phyloP scores from a whole-genome alignment of 2,113 vertebrate species.

The Deroptyus accipitrinus region DNA sequence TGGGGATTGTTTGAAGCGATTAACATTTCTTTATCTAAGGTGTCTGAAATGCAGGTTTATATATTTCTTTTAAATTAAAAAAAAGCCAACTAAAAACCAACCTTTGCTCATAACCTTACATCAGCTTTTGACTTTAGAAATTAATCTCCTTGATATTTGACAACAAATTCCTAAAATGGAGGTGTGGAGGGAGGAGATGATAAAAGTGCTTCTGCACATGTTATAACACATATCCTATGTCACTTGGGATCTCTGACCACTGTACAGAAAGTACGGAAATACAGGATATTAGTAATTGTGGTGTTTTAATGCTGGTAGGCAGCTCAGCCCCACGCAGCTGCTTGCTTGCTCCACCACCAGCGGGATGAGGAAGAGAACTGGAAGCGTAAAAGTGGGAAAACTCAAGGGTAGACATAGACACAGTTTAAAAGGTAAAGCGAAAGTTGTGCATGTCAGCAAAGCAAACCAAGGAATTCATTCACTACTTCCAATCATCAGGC shows the following conservation, averaged over 20 bases:
- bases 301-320: not conserved
- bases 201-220: conserved; percentile 57
- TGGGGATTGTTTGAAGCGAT: conserved; percentile 23
- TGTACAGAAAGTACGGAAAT: not conserved
- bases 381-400: not conserved
- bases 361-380: not conserved
- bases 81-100: not conserved
- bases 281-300: not conserved
- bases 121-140: conserved; percentile 38
- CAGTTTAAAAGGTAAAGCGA: not conserved
- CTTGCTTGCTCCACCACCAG: not conserved
- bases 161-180: conserved; percentile 37
- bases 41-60: not conserved
- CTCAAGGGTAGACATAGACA: not conserved
- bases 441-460: not conserved
- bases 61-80: not conserved
- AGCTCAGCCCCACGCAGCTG: not conserved
- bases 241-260: not conserved
- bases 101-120: not conserved
- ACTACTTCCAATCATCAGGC: rapidly evolving
- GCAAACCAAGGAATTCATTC: not conserved
- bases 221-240: conserved; percentile 51
- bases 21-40: conserved; percentile 38
- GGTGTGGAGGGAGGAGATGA: conserved; percentile 9
- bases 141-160: conserved; percentile 32